A percentile compares a stretch with the other conserved stretches of the same genome.
Evolutionary conservation across 1,140 invertebrate genomes (phyloP).

Genomic region (Protaetia brevitarsis): DNA sequence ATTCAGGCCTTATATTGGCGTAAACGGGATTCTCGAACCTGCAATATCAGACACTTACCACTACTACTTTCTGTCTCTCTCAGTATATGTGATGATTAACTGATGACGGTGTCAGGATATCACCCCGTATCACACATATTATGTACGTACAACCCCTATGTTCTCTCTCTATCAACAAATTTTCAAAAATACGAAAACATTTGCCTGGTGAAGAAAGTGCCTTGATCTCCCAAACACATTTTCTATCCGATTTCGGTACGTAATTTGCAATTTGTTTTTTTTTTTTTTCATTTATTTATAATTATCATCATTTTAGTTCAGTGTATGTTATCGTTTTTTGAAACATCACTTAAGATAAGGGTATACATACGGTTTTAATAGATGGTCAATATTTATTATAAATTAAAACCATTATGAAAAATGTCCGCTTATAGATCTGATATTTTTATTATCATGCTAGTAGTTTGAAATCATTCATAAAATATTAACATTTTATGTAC

Average conservation of each 20-base stretch:
- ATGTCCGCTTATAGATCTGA: too few relatives aligned
- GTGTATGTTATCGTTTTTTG: too few relatives aligned
- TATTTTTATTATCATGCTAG: too few relatives aligned
- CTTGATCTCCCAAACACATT: neutral
- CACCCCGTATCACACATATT: neutral
- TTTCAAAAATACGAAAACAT: too few relatives aligned
- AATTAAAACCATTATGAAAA: too few relatives aligned
- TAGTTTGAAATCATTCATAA: too few relatives aligned
- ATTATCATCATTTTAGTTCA: too few relatives aligned
- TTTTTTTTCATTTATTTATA: too few relatives aligned
- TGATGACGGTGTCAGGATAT: constrained; percentile 1
- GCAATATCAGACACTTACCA: neutral
- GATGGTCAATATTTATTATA: too few relatives aligned
- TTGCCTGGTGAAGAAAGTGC: constrained; percentile 23
- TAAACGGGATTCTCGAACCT: neutral
- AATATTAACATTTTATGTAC: too few relatives aligned
- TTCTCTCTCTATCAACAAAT: neutral
- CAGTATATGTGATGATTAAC: neutral
- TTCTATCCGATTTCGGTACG: neutral
- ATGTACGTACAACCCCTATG: neutral
- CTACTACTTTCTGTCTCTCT: neutral
- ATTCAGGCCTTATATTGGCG: neutral
- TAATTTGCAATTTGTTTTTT: neutral
- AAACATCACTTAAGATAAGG: too few relatives aligned
- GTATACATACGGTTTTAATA: too few relatives aligned